Evolutionary conservation across 2,888 invertebrate species (phyloP).

Genomic region (Cetonia aurata): DNA sequence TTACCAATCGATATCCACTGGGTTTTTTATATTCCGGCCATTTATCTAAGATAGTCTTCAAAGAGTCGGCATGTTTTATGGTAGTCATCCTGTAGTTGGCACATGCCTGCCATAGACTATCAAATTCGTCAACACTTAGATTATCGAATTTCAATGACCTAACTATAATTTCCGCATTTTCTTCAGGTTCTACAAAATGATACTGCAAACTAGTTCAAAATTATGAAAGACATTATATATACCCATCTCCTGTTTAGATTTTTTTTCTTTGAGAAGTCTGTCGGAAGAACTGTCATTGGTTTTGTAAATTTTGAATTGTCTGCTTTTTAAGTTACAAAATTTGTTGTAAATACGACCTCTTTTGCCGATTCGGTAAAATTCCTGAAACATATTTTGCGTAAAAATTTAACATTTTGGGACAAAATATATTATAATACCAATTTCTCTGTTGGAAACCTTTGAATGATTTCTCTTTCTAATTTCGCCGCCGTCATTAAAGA

Average conservation of each 20-base stretch:
- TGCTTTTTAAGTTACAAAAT: conserved; percentile 47
- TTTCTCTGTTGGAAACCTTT: conserved; percentile 51
- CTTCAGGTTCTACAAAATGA: conserved; percentile 42
- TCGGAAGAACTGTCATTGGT: conserved; percentile 3
- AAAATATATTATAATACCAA: conserved; percentile 44
- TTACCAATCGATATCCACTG: conserved; percentile 12
- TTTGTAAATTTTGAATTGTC: conserved; percentile 17
- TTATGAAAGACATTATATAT: neutral
- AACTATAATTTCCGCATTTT: conserved; percentile 34
- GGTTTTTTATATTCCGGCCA: conserved; percentile 22
- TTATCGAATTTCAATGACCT: conserved; percentile 42
- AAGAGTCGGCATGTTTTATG: conserved; percentile 1
- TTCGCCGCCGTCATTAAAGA: conserved; percentile 46
- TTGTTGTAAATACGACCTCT: conserved; percentile 50
- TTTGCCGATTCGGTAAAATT: conserved; percentile 50
- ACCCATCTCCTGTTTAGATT: conserved; percentile 12
- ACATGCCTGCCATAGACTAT: conserved; percentile 38
- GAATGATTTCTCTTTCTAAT: conserved; percentile 52
- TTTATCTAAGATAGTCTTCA: neutral
- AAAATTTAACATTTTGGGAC: conserved; percentile 24
- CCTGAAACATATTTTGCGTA: conserved; percentile 44
- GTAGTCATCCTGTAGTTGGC: conserved; percentile 13
- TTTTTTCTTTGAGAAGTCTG: conserved; percentile 20
- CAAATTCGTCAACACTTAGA: conserved; percentile 36
- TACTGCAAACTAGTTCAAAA: conserved; percentile 15